phyloP scores from a whole-genome alignment of 1,140 invertebrate species.

The Meloidogyne exigua region DNA sequence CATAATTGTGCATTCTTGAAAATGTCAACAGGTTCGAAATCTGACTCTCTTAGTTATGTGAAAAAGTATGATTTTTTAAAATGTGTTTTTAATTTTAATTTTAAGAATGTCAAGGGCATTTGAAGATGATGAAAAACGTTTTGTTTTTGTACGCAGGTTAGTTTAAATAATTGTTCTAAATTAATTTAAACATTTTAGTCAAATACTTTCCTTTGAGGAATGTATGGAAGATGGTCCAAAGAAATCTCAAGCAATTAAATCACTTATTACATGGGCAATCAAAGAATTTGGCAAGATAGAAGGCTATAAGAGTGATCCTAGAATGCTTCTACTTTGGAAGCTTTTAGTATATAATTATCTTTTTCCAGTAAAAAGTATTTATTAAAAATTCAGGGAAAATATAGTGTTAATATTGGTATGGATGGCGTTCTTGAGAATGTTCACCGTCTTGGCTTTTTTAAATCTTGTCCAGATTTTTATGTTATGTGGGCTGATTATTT shows the following conservation, averaged over 20 bases:
- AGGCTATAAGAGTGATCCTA: slow-evolving; percentile 9
- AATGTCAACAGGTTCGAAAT: background rate
- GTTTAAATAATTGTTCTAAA: background rate
- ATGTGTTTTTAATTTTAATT: background rate
- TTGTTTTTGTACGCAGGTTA: background rate
- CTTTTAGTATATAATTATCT: slow-evolving; percentile 20
- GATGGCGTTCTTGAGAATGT: slow-evolving; percentile 36
- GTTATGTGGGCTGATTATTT: slow-evolving; percentile 34
- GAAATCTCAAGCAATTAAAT: background rate
- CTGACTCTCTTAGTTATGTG: background rate
- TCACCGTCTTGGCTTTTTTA: slow-evolving; percentile 29
- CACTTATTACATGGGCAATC: slow-evolving; percentile 1
- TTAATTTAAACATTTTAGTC: background rate
- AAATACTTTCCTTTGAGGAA: background rate
- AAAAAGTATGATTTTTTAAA: background rate
- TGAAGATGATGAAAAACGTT: background rate
- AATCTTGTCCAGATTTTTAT: slow-evolving; percentile 24
- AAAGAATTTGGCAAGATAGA: slow-evolving; percentile 29
- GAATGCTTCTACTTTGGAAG: slow-evolving; percentile 37
- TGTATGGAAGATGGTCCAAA: background rate
- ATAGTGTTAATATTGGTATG: slow-evolving; percentile 32
- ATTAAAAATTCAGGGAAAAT: slow-evolving; percentile 28
- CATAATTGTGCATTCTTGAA: background rate
- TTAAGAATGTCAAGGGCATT: background rate
- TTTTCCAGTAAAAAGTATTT: no score